phyloP scores from a whole-genome alignment of 2,888 invertebrate genomes.

The Eupithecia insigniata region DNA sequence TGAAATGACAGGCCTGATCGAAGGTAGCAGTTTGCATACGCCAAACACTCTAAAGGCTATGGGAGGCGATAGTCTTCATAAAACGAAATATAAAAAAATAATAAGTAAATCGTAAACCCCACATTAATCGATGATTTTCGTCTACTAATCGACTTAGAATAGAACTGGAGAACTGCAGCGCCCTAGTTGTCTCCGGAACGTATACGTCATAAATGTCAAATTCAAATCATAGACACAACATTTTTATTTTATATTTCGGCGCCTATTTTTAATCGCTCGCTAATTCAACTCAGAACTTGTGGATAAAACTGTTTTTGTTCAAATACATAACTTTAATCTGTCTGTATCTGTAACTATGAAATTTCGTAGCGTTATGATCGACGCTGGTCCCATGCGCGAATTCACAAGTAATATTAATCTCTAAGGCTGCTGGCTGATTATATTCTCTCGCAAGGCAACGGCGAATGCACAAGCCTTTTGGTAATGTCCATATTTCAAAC shows the following conservation, averaged over 20 bases:
- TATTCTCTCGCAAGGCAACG: no score
- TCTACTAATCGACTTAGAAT: neutral
- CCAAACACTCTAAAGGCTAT: no score
- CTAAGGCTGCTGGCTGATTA: neutral
- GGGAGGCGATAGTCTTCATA: neutral
- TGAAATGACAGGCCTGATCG: no score
- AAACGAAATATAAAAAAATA: no score
- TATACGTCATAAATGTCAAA: neutral
- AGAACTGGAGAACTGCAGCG: neutral
- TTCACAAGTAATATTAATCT: constrained; percentile 85
- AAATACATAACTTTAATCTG: no score
- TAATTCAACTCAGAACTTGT: no score
- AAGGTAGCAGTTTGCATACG: no score
- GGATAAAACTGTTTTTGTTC: no score
- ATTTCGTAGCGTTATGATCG: constrained; percentile 88
- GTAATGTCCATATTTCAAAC: neutral
- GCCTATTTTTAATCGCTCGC: no score
- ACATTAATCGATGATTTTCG: neutral
- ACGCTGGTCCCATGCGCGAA: constrained; percentile 87
- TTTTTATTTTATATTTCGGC: no score
- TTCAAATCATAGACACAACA: constrained; percentile 1
- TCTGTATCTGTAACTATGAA: constrained; percentile 85
- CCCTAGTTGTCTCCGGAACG: constrained; percentile 17
- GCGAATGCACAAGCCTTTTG: no score
- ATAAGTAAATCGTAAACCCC: neutral